These are phyloP conservation scores for Dendrolimus houi DNA, from an alignment of 2,888 invertebrate genomes.

Conservation along the genomic window DNA sequence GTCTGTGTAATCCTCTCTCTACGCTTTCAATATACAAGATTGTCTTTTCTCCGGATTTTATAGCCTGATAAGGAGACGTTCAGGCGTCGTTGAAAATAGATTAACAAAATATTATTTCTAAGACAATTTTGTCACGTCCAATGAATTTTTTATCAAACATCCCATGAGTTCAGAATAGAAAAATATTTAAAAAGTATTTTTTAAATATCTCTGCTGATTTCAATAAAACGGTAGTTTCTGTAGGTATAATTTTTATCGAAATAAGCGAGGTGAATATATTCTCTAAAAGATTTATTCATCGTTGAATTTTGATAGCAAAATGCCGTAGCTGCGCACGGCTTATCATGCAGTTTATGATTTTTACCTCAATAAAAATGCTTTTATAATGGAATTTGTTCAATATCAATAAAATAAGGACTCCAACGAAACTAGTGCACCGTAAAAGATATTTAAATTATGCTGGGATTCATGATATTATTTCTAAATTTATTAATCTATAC, in stretches of 20 bases:
- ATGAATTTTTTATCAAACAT: too few relatives aligned
- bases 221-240: too few relatives aligned
- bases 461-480: constrained; percentile 23
- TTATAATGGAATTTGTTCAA: constrained; percentile 14
- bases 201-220: too few relatives aligned
- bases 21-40: too few relatives aligned
- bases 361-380: constrained; percentile 39
- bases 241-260: not conserved
- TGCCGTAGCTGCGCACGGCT: constrained; percentile 21
- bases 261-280: constrained; percentile 5
- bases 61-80: too few relatives aligned
- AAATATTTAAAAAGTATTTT: too few relatives aligned
- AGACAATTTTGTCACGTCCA: too few relatives aligned
- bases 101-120: too few relatives aligned
- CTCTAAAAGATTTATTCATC: constrained; percentile 6
- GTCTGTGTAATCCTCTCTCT: too few relatives aligned
- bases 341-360: constrained; percentile 51
- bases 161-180: too few relatives aligned
- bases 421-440: constrained; percentile 14
- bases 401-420: constrained; percentile 10
- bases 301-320: constrained; percentile 30
- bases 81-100: too few relatives aligned
- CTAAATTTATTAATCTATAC: constrained; percentile 22
- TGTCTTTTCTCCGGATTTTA: too few relatives aligned
- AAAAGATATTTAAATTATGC: constrained; percentile 24